Evolutionary conservation across 2,888 invertebrate genomes (phyloP).

Genomic region (Stegophylla sp.): DNA sequence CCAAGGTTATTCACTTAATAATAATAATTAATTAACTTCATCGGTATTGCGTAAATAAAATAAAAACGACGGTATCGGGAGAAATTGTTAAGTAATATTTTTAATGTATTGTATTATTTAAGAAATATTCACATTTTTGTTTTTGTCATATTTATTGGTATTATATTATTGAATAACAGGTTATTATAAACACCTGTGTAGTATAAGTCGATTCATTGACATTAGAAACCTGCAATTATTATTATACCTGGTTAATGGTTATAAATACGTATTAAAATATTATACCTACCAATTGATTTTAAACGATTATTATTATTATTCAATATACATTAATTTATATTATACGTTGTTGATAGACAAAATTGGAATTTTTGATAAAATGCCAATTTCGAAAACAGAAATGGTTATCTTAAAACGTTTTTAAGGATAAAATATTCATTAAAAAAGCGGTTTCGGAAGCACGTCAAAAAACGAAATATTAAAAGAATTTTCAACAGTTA

Average conservation of each 20-base stretch:
- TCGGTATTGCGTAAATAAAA: neutral
- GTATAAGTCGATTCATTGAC: neutral
- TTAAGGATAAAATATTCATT: too few species aligned
- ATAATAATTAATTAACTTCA: slow-evolving; percentile 27
- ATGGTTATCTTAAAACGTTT: too few species aligned
- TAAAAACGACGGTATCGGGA: neutral
- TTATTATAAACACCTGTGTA: neutral
- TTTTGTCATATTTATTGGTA: too few species aligned
- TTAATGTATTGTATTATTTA: neutral
- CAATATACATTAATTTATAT: too few species aligned
- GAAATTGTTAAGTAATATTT: slow-evolving; percentile 10
- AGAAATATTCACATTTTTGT: too few species aligned
- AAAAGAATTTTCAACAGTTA: too few species aligned
- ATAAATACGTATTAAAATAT: too few species aligned
- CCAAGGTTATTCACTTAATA: neutral
- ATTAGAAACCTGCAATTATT: slow-evolving; percentile 19
- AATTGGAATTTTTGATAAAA: neutral
- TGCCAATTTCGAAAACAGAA: neutral
- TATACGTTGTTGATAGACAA: too few species aligned
- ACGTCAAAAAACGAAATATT: too few species aligned
- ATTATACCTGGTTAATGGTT: neutral
- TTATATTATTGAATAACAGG: slow-evolving; percentile 9
- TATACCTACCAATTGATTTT: neutral
- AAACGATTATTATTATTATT: slow-evolving; percentile 7
- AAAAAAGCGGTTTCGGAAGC: too few species aligned